Conservation (phyloP, 1,140 invertebrate genomes). For the Stenopsyche tienmushanensis region DNA sequence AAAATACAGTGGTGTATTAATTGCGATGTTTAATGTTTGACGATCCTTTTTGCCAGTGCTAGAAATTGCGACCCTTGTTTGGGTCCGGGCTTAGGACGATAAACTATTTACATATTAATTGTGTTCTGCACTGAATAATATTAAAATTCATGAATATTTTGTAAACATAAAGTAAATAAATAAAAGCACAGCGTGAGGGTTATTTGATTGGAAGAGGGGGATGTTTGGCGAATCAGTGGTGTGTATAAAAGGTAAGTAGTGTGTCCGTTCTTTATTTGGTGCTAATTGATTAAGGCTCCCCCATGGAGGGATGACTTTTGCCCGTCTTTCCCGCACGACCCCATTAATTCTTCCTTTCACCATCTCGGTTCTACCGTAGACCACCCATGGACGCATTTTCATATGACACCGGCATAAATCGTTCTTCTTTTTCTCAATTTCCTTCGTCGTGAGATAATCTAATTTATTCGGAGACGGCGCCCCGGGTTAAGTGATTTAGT, state of each 20-base stretch:
- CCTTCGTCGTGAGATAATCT: conserved; percentile 23
- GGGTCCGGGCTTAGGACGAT: not conserved
- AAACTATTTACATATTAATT: conserved; percentile 6
- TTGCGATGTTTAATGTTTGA: too few relatives aligned
- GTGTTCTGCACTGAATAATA: not conserved
- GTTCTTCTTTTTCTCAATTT: conserved; percentile 25
- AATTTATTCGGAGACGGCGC: conserved; percentile 28
- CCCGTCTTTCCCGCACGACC: conserved; percentile 3
- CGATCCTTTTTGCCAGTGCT: too few relatives aligned
- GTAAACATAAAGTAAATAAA: too few relatives aligned
- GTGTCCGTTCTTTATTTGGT: not conserved
- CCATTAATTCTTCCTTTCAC: conserved; percentile 20
- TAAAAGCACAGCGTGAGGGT: too few relatives aligned
- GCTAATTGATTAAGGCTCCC: conserved; percentile 24
- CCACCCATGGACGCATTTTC: conserved; percentile 26
- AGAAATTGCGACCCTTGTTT: conserved; percentile 8
- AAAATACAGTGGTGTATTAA: too few relatives aligned
- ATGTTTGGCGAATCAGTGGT: too few relatives aligned
- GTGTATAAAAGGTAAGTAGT: too few relatives aligned
- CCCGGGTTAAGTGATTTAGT: conserved; percentile 27
- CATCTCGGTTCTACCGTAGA: not conserved
- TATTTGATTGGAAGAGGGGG: too few relatives aligned
- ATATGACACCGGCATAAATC: conserved; percentile 31
- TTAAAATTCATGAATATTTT: too few relatives aligned
- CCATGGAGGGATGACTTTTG: conserved; percentile 6